Base-by-base conservation (phyloP, 2,113 vertebrate species). In the Choloepus hoffmanni region DNA sequence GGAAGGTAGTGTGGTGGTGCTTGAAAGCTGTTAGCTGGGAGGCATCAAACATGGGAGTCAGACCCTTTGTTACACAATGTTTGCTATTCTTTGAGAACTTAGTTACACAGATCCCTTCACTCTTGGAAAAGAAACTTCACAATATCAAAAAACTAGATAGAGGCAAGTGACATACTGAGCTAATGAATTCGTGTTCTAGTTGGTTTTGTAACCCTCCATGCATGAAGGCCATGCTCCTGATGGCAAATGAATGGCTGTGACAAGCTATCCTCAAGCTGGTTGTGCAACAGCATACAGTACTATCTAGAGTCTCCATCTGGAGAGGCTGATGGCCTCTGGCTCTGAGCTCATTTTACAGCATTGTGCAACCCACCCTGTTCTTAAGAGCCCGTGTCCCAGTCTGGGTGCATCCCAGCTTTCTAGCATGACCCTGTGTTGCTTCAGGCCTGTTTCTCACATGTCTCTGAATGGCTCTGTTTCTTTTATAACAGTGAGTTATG, bases 241-340 rank as follows among this genome's bases (percentile, higher is more conserved):
- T 40, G 40, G 65, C 60, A 72, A 50, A 16, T 13, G 82, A 96
- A 15, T 50, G 50, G 60, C 63, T 9, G 55, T 6, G 67, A 90
- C 19, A 74, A 92, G 87, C 70, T 70, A 28, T 55, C 1, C 0
- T 45, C 62, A 77, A 40, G 92, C 86, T 8, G n/a, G 88, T 48
- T 2, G n/a, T 8, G 5, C 70, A 53, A 74, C 50, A 45, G 73
- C 43, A 2, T 2, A 53, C 5, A 74, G 89, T 13, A 7, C 87
- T 72, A 60, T n/a, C 12, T 40, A 72, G 86, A 48, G 87, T 58
- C 36, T 95, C 96, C 92, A 76, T 94, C 94, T 97, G 94, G 89
- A 95, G 43, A 90, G 89, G 74, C 43, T 2, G 0, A 26, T 79
- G 74, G 58, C 62, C 74, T 89, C 19, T 7, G 8, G 26, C 2